These are phyloP conservation scores for Neoarius graeffei DNA, from an alignment of 2,113 vertebrate species.

Conservation along the genomic window DNA sequence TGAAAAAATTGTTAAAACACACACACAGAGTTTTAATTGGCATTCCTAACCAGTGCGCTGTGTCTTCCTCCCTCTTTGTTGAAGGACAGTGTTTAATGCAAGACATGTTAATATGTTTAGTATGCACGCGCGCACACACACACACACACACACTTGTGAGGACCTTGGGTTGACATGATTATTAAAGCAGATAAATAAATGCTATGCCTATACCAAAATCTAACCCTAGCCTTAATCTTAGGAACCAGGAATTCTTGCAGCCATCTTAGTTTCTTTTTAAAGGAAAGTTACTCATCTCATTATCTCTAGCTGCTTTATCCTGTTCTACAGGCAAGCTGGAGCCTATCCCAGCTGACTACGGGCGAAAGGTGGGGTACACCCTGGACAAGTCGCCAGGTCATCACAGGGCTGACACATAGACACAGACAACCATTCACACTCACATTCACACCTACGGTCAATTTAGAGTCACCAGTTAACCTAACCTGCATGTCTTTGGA, in stretches of 20 bases:
- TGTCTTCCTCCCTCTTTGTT: not conserved
- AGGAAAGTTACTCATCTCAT: not conserved
- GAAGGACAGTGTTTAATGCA: not conserved
- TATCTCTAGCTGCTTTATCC: too few relatives aligned
- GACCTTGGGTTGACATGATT: not conserved
- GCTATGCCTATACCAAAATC: not conserved
- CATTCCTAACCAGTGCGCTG: not conserved
- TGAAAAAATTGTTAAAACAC: not conserved
- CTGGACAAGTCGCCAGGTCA: too few relatives aligned
- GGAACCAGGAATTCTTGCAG: not conserved
- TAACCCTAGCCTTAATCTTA: not conserved
- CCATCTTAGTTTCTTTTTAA: not conserved
- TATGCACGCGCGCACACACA: not conserved
- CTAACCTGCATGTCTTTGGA: too few relatives aligned
- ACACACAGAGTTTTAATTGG: not conserved
- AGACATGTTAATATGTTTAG: conserved; percentile 9
- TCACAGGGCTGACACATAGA: too few relatives aligned
- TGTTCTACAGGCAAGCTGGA: too few relatives aligned
- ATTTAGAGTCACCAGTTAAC: too few relatives aligned
- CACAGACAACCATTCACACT: too few relatives aligned
- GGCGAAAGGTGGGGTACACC: too few relatives aligned
- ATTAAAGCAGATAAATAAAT: not conserved
- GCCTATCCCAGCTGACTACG: too few relatives aligned
- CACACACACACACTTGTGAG: not conserved
- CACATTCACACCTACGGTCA: too few relatives aligned